Evolutionary conservation across 2,113 vertebrate species (phyloP).

Genomic region (Poecile atricapillus): DNA sequence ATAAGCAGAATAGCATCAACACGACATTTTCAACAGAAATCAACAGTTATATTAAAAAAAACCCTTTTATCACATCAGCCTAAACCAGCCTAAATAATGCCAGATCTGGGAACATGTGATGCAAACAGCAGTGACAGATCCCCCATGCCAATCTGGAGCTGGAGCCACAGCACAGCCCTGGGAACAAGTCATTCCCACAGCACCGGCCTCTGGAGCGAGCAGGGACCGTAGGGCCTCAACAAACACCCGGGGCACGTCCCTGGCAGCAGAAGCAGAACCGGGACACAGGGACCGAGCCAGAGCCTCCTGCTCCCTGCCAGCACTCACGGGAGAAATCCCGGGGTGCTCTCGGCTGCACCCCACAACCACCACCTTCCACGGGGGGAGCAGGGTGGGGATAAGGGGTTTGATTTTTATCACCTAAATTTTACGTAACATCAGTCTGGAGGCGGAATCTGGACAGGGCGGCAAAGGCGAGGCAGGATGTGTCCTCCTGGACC

Average conservation of each 20-base stretch:
- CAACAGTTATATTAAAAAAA: rapidly evolving
- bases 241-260: background rate
- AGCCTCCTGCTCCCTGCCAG: background rate
- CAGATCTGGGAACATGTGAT: rapidly evolving
- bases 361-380: rapidly evolving
- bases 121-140: background rate
- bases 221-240: rapidly evolving
- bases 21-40: background rate
- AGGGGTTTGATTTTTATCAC: background rate
- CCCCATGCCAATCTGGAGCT: rapidly evolving
- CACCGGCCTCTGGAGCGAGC: rapidly evolving
- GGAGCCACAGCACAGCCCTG: background rate
- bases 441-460: background rate
- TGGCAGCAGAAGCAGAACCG: background rate
- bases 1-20: background rate
- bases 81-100: rapidly evolving
- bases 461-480: background rate
- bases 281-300: rapidly evolving
- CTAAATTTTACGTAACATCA: background rate
- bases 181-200: background rate
- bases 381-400: background rate
- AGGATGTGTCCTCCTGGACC: background rate
- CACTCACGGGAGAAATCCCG: background rate
- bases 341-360: background rate
- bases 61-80: background rate